Percentiles rank a stretch among this genome's conserved stretches.
Evolutionary conservation across 2,797 vertebrate genomes (phyloP).

Genomic region (Argyrosomus regius): DNA sequence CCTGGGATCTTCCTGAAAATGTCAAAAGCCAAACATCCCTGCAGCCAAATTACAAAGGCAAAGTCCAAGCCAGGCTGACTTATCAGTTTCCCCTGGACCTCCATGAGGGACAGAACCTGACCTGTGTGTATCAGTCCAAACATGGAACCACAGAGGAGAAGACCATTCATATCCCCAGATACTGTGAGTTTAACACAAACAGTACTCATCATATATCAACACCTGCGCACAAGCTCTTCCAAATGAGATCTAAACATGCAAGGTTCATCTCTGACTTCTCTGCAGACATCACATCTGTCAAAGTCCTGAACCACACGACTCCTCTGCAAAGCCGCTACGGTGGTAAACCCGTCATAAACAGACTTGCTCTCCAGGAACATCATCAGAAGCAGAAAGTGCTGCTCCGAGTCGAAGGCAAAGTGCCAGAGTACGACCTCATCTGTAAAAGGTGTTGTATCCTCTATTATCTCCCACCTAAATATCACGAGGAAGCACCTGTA

Average conservation of each 20-base stretch:
- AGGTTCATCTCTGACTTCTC: constrained; percentile 21
- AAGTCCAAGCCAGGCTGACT: constrained; percentile 54
- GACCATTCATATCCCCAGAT: constrained; percentile 76
- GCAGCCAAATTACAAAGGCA: constrained; percentile 50
- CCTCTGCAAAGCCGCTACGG: constrained; percentile 49
- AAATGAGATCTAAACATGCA: not conserved
- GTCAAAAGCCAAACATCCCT: constrained; percentile 41
- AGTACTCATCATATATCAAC: not conserved
- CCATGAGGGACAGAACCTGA: constrained; percentile 79
- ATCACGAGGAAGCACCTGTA: constrained; percentile 29
- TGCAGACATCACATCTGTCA: constrained; percentile 82
- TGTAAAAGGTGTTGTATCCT: constrained; percentile 78
- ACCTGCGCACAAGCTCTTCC: not conserved
- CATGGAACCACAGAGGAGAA: constrained; percentile 55
- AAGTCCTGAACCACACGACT: constrained; percentile 78
- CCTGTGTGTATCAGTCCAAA: constrained; percentile 70
- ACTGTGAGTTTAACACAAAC: constrained; percentile 72
- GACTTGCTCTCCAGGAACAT: constrained; percentile 70
- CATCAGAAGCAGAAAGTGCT: constrained; percentile 75
- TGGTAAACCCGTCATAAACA: constrained; percentile 25
- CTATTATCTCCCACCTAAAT: not conserved
- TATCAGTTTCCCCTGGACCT: constrained; percentile 76
- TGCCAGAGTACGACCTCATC: constrained; percentile 68
- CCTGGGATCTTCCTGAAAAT: constrained; percentile 78
- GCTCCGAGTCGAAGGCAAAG: constrained; percentile 76